Evolutionary conservation across 64 coral and sea anemone genomes (phyloP).

Genomic region (Orbicella faveolata): DNA sequence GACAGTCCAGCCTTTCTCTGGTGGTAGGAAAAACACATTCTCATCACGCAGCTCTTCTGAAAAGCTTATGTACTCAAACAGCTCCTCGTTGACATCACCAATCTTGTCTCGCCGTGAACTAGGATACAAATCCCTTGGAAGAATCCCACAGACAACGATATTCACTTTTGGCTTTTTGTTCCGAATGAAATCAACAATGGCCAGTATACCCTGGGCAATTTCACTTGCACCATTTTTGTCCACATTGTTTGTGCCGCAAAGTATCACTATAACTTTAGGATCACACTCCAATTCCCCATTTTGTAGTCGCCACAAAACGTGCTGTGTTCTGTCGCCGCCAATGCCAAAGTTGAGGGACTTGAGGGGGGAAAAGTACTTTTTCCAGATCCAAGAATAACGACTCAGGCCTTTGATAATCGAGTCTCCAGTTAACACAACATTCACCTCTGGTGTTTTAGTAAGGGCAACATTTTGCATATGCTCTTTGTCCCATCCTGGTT

Average conservation of each 20-base stretch:
- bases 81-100: constrained; percentile 69
- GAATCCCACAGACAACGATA: constrained; percentile 74
- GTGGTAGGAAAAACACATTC: constrained; percentile 81
- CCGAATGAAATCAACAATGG: constrained; percentile 86
- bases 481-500: constrained; percentile 68
- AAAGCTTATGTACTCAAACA: constrained; percentile 84
- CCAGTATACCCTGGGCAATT: constrained; percentile 79
- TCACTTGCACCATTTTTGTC: constrained; percentile 77
- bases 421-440: constrained; percentile 84
- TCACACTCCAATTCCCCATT: constrained; percentile 89
- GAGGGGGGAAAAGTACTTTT: constrained; percentile 70
- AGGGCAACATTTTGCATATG: constrained; percentile 59
- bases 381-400: constrained; percentile 93
- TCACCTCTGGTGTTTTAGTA: constrained; percentile 7
- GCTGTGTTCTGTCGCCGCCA: constrained; percentile 91
- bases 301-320: constrained; percentile 92
- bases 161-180: constrained; percentile 61
- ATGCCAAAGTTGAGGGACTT: constrained; percentile 91
- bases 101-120: constrained; percentile 68
- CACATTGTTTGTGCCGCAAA: constrained; percentile 96
- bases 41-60: constrained; percentile 77
- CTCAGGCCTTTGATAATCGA: constrained; percentile 94
- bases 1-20: constrained; percentile 84
- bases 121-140: constrained; percentile 83
- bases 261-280: constrained; percentile 78